Evolutionary conservation across 2,113 vertebrate genomes (phyloP).

Genomic region (Callocephalon fimbriatum): DNA sequence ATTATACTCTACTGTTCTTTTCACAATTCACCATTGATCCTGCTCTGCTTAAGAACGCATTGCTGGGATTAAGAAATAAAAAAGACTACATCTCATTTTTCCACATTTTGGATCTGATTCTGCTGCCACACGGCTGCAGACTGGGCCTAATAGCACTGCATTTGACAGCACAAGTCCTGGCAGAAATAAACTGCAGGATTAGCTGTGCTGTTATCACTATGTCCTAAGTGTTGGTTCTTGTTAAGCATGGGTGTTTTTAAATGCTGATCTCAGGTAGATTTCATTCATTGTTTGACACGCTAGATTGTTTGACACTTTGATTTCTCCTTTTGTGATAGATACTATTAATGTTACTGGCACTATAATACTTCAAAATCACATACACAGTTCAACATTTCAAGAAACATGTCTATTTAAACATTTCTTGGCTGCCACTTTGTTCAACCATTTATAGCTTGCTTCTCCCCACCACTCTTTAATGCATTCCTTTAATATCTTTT

Average conservation of each 20-base stretch:
- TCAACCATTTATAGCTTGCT: background rate
- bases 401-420: background rate
- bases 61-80: background rate
- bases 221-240: background rate
- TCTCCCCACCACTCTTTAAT: background rate
- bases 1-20: background rate
- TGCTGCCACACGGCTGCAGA: background rate
- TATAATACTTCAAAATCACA: background rate
- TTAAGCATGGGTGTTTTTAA: background rate
- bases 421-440: background rate
- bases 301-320: background rate
- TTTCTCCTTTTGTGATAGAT: background rate
- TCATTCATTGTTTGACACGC: background rate
- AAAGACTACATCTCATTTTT: background rate
- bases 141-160: background rate
- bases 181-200: background rate
- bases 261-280: background rate
- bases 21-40: background rate
- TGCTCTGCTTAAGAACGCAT: background rate
- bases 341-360: background rate
- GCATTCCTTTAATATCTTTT: background rate
- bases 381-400: background rate
- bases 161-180: background rate
- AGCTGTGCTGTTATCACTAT: background rate
- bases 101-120: background rate